Base-by-base conservation (phyloP, 2,888 invertebrate genomes). In the Cynaeus angustus region DNA sequence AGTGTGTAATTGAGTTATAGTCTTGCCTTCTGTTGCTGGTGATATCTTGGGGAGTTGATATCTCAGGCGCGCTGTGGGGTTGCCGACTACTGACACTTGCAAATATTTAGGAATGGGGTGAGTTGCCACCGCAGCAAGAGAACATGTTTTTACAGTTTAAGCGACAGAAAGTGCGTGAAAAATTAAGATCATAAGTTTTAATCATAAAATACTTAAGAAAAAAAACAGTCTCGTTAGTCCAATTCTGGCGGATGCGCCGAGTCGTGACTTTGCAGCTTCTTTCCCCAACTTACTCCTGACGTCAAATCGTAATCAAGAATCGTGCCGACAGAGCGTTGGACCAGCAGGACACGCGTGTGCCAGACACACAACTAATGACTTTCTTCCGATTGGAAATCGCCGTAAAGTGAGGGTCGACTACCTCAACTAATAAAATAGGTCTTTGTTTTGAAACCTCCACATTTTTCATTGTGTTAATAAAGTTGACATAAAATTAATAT, bases 321-420 rank as follows among this genome's bases (percentile, higher is more conserved):
- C 72, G 37, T 53, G 50, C 28, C 50, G 12, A 50, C 50, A 12
- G 28, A 50, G 33, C 55, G 12, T 43, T 58, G 74, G 78, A 45
- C 50, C 62, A 65, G 65, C 65, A 65, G 81, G 69, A 79, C 82
- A 82, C 84, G 83, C 83, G 83, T 85, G 85, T 83, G 79, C 78
- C 76, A 82, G 85, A 85, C 84, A 84, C 83, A 81, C 81, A 82
- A 85, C 85, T 85, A 85, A 85, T 85, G 85, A 84, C 83, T 80
- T 80, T 83, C 82, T 83, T 83, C 83, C 83, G 81, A 79, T 80
- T 80, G 81, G 81, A 83, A 84, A 84, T 83, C 83, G 83, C 80
- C 74, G 38, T 52, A 41, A 50, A 52, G 14, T 9, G 14, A 53
- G 16, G 5, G 13, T 37, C 33, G 55, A 30, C 16, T 9, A 21